phyloP scores from a whole-genome alignment of 2,113 vertebrate species.

The Gambusia holbrooki region DNA sequence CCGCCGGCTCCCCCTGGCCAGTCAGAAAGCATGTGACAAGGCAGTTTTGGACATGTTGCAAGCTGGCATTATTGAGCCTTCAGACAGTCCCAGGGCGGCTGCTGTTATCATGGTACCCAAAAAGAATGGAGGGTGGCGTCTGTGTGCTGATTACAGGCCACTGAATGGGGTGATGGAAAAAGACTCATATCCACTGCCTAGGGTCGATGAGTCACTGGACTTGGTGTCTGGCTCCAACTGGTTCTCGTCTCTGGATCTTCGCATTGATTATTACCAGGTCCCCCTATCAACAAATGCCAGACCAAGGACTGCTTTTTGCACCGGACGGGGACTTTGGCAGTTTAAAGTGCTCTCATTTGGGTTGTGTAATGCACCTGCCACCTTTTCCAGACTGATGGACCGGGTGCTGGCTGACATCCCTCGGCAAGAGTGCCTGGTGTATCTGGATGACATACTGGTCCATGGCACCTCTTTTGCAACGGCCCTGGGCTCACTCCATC shows the following conservation, averaged over 20 bases:
- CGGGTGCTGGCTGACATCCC: not conserved
- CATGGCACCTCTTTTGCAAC: not conserved
- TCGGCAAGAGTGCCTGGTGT: not conserved
- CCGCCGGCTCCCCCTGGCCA: not conserved
- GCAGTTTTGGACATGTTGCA: not conserved
- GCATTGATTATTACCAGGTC: no score
- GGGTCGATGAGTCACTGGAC: not conserved
- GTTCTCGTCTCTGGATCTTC: no score
- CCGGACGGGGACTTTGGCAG: no score
- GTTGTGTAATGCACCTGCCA: no score
- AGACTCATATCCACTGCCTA: not conserved
- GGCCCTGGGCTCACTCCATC: not conserved
- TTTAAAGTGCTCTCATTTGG: no score
- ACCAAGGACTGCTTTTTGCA: no score
- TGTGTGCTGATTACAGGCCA: not conserved
- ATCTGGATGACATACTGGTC: slow-evolving; percentile 5
- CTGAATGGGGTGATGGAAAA: not conserved
- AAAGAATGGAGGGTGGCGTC: not conserved
- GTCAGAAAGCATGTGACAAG: not conserved
- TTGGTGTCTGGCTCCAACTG: no score
- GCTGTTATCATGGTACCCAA: not conserved
- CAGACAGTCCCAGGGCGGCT: not conserved
- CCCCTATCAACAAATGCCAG: no score
- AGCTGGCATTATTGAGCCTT: not conserved
- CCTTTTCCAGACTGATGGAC: no score